Conservation (phyloP, 2,888 invertebrate species). For the Lamproptera curius region DNA sequence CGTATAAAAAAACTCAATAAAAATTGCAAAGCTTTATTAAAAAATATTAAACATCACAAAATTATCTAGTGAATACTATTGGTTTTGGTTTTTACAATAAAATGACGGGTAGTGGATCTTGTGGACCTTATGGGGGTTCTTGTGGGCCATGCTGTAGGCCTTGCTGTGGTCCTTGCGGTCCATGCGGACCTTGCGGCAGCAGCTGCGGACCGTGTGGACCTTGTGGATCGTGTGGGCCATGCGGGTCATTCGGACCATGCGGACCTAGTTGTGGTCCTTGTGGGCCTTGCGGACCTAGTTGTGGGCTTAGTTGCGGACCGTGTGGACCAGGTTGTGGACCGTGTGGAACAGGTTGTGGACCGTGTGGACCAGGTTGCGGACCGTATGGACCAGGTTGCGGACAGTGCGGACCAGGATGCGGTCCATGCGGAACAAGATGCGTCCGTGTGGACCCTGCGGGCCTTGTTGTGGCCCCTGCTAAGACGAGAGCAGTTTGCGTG, state of each 20-base stretch:
- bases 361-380: conserved; percentile 20
- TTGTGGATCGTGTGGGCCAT: conserved; percentile 11
- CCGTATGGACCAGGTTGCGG: conserved; percentile 25
- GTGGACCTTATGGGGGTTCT: conserved; percentile 9
- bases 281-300: conserved; percentile 24
- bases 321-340: conserved; percentile 41
- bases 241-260: no score
- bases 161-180: conserved; percentile 18
- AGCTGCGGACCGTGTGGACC: conserved; percentile 25
- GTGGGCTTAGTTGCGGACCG: conserved; percentile 42
- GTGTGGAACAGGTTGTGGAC: conserved; percentile 35
- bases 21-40: conserved; percentile 22
- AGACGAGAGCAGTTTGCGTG: no score
- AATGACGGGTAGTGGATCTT: not conserved
- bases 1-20: conserved; percentile 26
- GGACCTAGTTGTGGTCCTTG: not conserved
- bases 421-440: conserved; percentile 22
- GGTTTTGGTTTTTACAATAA: conserved; percentile 9
- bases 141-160: conserved; percentile 24
- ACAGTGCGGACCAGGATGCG: conserved; percentile 31
- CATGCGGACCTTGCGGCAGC: conserved; percentile 26
- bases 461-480: conserved; percentile 25
- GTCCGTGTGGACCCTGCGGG: conserved; percentile 20
- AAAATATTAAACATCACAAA: conserved; percentile 24
- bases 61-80: conserved; percentile 18